Conservation (phyloP, 2,888 invertebrate genomes). For the Blera fallax region DNA sequence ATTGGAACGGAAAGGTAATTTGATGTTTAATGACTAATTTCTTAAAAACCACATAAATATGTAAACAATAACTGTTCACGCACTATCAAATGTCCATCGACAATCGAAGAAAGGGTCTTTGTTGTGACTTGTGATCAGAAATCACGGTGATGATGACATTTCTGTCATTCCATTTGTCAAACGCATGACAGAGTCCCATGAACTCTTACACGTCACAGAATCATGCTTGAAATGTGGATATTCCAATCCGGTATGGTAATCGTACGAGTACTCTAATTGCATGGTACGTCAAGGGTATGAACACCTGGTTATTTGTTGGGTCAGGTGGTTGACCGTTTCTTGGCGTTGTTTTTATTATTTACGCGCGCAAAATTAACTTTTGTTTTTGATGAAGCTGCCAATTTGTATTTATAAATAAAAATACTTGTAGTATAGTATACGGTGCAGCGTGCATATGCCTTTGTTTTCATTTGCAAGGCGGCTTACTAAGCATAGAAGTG, state of each 20-base stretch:
- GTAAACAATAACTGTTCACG: background rate
- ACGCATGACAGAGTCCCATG: conserved; percentile 27
- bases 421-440: background rate
- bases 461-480: conserved; percentile 14
- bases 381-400: background rate
- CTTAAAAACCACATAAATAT: background rate
- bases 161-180: conserved; percentile 41
- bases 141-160: background rate
- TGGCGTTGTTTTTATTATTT: conserved; percentile 22
- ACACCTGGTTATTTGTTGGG: conserved; percentile 39
- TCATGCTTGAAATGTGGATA: conserved; percentile 24
- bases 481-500: conserved; percentile 1
- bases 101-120: background rate
- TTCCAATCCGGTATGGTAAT: background rate
- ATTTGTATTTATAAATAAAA: conserved; percentile 31
- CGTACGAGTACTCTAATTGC: background rate
- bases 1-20: conserved; percentile 12
- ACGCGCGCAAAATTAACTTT: background rate
- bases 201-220: conserved; percentile 34
- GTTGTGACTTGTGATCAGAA: conserved; percentile 1
- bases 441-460: conserved; percentile 12
- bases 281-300: conserved; percentile 3
- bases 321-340: conserved; percentile 34
- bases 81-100: background rate
- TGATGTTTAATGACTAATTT: background rate